Conservation (phyloP, 2,113 vertebrate species). For the Anser cygnoides region DNA sequence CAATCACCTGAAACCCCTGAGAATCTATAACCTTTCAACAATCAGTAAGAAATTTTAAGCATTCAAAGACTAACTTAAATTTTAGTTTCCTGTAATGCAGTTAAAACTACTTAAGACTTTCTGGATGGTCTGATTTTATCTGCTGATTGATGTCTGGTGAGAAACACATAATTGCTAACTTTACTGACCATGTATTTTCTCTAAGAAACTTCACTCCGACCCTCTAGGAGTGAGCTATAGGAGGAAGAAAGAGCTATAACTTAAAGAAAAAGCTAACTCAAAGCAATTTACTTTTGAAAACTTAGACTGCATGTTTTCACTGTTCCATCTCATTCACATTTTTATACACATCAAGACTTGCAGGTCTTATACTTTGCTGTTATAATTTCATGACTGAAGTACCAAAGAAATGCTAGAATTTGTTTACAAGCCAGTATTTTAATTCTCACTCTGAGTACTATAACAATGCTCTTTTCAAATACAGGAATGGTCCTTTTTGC, state of each 20-base stretch:
- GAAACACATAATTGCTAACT: neutral
- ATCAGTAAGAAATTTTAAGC: conserved; percentile 49
- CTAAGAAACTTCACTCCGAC: neutral
- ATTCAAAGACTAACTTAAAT: conserved; percentile 30
- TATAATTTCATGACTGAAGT: neutral
- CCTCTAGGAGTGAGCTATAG: neutral
- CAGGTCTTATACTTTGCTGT: conserved; percentile 1
- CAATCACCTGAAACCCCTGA: conserved; percentile 72
- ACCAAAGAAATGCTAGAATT: conserved; percentile 8
- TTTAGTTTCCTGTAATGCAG: conserved; percentile 7
- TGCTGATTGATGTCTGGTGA: conserved; percentile 32
- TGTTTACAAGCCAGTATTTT: conserved; percentile 10
- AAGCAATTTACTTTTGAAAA: conserved; percentile 22
- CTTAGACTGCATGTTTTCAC: neutral
- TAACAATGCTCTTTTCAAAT: conserved; percentile 11
- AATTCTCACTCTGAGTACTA: neutral
- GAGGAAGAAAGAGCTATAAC: neutral
- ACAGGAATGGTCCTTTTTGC: neutral
- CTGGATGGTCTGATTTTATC: conserved; percentile 30
- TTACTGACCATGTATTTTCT: neutral
- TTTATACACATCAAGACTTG: neutral
- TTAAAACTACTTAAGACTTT: conserved; percentile 34
- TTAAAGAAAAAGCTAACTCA: neutral
- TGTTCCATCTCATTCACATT: neutral
- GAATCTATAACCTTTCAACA: conserved; percentile 62